A percentile compares a stretch with the other conserved stretches of the same genome.
Conservation (phyloP, 2,888 invertebrate species). For the Hirudinaria manillensis region DNA sequence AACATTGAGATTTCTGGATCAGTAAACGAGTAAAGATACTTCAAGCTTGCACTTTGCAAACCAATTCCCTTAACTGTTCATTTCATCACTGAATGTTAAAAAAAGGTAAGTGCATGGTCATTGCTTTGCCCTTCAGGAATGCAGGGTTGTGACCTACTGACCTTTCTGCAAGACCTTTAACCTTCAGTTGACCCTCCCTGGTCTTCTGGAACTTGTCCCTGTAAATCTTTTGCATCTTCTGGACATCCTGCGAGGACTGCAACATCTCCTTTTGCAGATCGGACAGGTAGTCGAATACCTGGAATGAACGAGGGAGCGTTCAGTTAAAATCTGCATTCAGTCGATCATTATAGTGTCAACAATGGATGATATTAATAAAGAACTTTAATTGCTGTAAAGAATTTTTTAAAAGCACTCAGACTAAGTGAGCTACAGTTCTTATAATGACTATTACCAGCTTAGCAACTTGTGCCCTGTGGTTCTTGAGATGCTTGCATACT, state of each 20-base stretch:
- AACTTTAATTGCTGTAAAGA: background rate
- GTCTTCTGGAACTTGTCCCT: conserved; percentile 85
- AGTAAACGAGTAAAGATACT: conserved; percentile 22
- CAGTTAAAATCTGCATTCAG: conserved; percentile 13
- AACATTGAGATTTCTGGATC: too few species aligned
- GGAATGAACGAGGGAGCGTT: too few species aligned
- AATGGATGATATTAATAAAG: background rate
- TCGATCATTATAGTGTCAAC: too few species aligned
- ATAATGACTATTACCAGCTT: conserved; percentile 14
- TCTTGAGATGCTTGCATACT: conserved; percentile 8
- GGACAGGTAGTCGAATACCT: conserved; percentile 49
- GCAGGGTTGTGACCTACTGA: conserved; percentile 39
- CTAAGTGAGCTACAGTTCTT: too few species aligned
- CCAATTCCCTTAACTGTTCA: too few species aligned
- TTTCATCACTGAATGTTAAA: too few species aligned
- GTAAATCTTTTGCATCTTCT: conserved; percentile 86
- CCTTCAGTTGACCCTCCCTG: conserved; percentile 87
- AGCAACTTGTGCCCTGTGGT: conserved; percentile 21
- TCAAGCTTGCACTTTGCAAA: conserved; percentile 33
- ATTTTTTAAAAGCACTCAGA: background rate
- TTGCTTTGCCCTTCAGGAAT: too few species aligned
- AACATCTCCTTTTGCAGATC: conserved; percentile 48
- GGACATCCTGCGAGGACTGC: conserved; percentile 69
- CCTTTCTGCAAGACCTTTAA: conserved; percentile 86
- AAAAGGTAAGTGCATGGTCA: too few species aligned